These are phyloP conservation scores for Sarcophaga variegata DNA, from an alignment of 2,888 invertebrate species.

Conservation along the genomic window DNA sequence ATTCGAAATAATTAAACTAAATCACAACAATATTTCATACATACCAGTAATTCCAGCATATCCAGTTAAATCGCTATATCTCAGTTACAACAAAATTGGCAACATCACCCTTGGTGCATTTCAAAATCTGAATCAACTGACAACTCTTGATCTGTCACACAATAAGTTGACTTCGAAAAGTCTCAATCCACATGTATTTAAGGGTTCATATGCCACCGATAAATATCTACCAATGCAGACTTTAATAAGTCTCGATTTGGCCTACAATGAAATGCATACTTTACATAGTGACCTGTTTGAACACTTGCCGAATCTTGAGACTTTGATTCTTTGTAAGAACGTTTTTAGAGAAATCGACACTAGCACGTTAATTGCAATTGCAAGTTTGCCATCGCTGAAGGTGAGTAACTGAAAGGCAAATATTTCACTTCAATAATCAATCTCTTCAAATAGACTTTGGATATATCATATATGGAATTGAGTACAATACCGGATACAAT, in stretches of 20 bases:
- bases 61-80: conserved; percentile 83
- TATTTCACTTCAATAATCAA: not conserved
- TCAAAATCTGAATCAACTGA: conserved; percentile 84
- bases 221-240: conserved; percentile 76
- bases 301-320: conserved; percentile 86
- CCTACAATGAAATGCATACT: conserved; percentile 87
- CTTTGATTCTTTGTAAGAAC: conserved; percentile 88
- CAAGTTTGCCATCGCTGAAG: conserved; percentile 85
- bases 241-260: conserved; percentile 82
- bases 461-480: conserved; percentile 87
- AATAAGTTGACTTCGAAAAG: conserved; percentile 85
- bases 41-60: conserved; percentile 83
- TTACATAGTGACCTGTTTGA: conserved; percentile 89
- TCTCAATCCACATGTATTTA: conserved; percentile 86
- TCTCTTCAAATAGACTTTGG: conserved; percentile 82
- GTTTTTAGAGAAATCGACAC: conserved; percentile 87
- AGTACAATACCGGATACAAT: conserved; percentile 85
- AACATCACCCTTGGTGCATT: conserved; percentile 86
- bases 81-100: conserved; percentile 86
- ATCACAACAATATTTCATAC: conserved; percentile 76
- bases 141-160: conserved; percentile 86
- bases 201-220: conserved; percentile 81
- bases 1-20: conserved; percentile 77
- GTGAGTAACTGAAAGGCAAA: conserved; percentile 79
- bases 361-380: conserved; percentile 86